phyloP scores from a whole-genome alignment of 1,140 invertebrate species.

The Drosophila ambigua region DNA sequence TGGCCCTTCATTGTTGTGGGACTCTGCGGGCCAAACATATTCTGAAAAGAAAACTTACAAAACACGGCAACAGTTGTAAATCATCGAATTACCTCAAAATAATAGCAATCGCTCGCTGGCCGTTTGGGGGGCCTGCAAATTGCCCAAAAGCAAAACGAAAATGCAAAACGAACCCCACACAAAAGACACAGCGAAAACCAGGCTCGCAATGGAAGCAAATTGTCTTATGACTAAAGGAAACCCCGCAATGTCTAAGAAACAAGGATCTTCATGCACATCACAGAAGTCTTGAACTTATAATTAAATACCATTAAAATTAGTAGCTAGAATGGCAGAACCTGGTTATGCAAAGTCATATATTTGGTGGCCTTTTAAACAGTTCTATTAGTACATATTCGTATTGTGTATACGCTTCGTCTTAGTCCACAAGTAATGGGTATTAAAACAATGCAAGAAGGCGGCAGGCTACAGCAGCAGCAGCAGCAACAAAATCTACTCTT shows the following conservation, averaged over 20 bases:
- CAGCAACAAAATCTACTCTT: conserved; percentile 49
- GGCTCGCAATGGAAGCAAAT: background rate
- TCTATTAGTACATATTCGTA: background rate
- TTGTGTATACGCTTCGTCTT: background rate
- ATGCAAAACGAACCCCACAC: conserved; percentile 46
- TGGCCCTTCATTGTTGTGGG: conserved; percentile 62
- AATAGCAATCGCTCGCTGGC: conserved; percentile 74
- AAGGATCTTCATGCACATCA: too few relatives aligned
- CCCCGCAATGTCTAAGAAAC: background rate
- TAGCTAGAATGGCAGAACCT: background rate
- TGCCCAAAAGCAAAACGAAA: conserved; percentile 64
- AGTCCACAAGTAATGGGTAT: conserved; percentile 42
- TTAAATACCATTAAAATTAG: too few relatives aligned
- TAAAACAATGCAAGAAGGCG: conserved; percentile 59
- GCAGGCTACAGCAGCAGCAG: conserved; percentile 12
- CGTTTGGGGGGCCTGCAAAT: conserved; percentile 43
- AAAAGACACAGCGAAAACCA: conserved; percentile 2
- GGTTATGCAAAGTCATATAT: background rate
- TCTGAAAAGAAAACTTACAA: conserved; percentile 76
- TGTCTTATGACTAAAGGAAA: conserved; percentile 2
- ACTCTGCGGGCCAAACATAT: conserved; percentile 36
- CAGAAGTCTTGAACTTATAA: too few relatives aligned
- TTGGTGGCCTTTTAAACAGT: background rate
- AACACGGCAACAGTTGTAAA: conserved; percentile 80
- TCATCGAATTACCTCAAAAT: conserved; percentile 82